Conservation (phyloP, 2,797 vertebrate species). For the Aldrovandia affinis region DNA sequence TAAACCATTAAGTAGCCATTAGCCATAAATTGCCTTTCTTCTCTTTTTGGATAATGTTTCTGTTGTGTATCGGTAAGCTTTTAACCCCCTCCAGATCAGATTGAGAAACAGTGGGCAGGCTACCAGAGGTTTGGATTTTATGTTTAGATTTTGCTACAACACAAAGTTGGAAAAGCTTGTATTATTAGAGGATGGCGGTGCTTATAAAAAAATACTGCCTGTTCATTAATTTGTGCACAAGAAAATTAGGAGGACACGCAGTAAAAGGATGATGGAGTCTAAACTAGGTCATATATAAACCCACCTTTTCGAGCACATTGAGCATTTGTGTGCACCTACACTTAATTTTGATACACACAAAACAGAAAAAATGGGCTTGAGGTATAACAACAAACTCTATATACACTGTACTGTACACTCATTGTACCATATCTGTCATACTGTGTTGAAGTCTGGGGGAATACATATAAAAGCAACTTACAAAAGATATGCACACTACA, state of each 20-base stretch:
- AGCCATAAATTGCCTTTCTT: too few relatives aligned
- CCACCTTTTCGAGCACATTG: not conserved
- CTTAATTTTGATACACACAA: not conserved
- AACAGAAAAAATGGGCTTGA: not conserved
- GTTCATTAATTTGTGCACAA: not conserved
- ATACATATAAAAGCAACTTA: too few relatives aligned
- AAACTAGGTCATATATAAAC: conserved; percentile 10
- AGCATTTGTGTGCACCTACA: not conserved
- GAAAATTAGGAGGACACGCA: not conserved
- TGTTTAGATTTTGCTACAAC: not conserved
- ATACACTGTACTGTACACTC: too few relatives aligned
- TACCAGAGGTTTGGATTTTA: not conserved
- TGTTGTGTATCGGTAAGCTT: not conserved
- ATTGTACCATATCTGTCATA: too few relatives aligned
- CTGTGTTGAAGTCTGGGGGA: too few relatives aligned
- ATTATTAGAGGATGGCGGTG: not conserved
- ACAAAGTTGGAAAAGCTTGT: not conserved
- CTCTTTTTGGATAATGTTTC: not conserved
- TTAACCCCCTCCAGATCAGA: not conserved
- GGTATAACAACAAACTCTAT: too few relatives aligned
- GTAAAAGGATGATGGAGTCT: not conserved
- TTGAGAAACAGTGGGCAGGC: not conserved
- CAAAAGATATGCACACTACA: too few relatives aligned
- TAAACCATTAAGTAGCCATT: too few relatives aligned
- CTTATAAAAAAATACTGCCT: not conserved